Conservation (phyloP, 2,888 invertebrate genomes). For the Pheosia gnoma region DNA sequence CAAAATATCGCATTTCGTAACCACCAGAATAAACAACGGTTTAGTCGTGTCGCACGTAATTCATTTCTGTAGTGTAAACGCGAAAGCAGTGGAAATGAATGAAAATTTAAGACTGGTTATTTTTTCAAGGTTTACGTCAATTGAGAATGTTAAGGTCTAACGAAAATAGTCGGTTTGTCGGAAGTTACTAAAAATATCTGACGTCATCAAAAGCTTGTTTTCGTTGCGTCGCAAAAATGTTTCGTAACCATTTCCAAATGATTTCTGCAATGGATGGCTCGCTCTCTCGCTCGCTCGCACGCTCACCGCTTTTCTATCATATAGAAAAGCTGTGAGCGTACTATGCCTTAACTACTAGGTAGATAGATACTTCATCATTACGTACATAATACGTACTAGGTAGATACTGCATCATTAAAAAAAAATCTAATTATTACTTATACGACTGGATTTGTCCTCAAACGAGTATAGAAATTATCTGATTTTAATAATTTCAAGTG, state of each 20-base stretch:
- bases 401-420: too few species aligned
- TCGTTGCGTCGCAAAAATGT: not conserved
- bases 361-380: too few species aligned
- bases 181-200: not conserved
- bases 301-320: too few species aligned
- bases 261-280: not conserved
- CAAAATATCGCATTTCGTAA: not conserved
- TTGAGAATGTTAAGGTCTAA: not conserved
- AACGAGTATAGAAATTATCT: not conserved
- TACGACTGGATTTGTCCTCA: not conserved
- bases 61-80: not conserved
- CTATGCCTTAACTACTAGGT: too few species aligned
- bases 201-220: not conserved
- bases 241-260: not conserved
- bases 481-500: not conserved
- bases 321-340: too few species aligned
- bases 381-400: too few species aligned
- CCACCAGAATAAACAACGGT: not conserved
- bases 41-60: not conserved
- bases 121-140: slow-evolving; percentile 1
- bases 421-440: too few species aligned
- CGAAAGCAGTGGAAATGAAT: not conserved
- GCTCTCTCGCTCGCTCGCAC: too few species aligned
- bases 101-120: not conserved
- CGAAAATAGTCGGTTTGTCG: not conserved